Evolutionary conservation across 2,797 vertebrate genomes (phyloP), one percentile per base, ranked within the genome.

Genomic region (Choloepus didactylus): DNA sequence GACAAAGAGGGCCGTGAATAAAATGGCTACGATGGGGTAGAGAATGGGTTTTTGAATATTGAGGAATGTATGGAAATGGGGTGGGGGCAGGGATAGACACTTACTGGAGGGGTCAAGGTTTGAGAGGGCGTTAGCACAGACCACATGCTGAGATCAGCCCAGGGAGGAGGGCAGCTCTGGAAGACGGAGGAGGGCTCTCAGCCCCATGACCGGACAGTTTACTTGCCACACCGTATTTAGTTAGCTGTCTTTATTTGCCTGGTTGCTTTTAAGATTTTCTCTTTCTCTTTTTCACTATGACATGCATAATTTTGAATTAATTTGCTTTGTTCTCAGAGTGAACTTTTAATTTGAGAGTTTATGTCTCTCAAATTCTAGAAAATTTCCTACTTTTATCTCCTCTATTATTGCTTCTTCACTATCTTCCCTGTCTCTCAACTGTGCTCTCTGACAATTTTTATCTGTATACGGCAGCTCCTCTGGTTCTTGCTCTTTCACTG

Each of bases 211-310:
- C n/a, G 25, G 41, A 4, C 25, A 16, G 21, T 29, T 16, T 59
- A 18, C 19, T 19, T 29, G 44, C 8, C 23, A 14, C 6, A 6
- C 8, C 31, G 41, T 41, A 38, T 56, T 87, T 66, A 18, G 18
- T 70, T 60, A 77, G 29, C 1, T 12, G 25, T 35, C 41, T 59
- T 51, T 73, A 56, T 15, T 9, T 49, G 18, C 66, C 35, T 62
- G 35, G 19, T 14, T 66, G 67, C 44, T 67, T 88, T 60, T 60
- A 86, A 59, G n/a, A 54, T 86, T 94, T 82, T 88, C 25, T 92
- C 41, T 86, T 72, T 92, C n/a, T 77, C 44, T 44, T 56, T 66
- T 90, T 73, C 66, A 41, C 35, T 56, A 35, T 81, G 29, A 67
- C 35, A 7, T 41, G 6, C 72, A 35, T 54, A 59, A 18, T 91